These are phyloP conservation scores for Vidua chalybeata DNA, from an alignment of 2,113 vertebrate species.

Conservation along the genomic window DNA sequence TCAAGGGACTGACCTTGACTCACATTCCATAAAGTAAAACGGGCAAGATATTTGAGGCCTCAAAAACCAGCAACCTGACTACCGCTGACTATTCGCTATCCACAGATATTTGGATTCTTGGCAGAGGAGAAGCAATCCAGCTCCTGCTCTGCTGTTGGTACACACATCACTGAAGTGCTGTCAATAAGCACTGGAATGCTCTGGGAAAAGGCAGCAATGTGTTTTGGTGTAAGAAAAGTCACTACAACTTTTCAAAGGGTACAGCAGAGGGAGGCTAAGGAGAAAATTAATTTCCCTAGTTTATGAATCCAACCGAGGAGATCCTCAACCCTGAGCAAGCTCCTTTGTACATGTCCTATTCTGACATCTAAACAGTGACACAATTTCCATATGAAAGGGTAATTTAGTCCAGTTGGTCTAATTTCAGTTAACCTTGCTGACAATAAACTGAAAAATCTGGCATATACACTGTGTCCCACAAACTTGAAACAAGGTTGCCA, in stretches of 20 bases:
- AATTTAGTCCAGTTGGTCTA: not conserved
- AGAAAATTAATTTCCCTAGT: not conserved
- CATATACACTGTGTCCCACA: not conserved
- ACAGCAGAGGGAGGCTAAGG: not conserved
- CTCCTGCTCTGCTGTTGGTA: not conserved
- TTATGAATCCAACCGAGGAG: not conserved
- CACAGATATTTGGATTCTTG: not conserved
- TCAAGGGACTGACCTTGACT: not conserved
- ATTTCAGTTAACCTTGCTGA: conserved; percentile 19
- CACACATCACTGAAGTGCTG: not conserved
- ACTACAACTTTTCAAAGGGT: not conserved
- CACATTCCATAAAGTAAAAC: not conserved
- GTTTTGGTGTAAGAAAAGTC: not conserved
- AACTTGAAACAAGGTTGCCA: not conserved
- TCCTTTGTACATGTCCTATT: not conserved
- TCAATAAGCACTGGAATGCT: not conserved
- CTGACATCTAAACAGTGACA: not conserved
- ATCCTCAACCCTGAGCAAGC: not conserved
- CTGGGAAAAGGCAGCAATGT: not conserved
- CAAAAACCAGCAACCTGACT: not conserved
- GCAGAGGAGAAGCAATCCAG: not conserved
- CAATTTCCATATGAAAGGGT: not conserved
- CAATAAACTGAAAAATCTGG: not conserved
- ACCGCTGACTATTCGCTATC: not conserved
- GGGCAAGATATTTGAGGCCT: not conserved